These are phyloP conservation scores for Asteroscopus sphinx DNA, from an alignment of 2,888 invertebrate species.

Conservation along the genomic window DNA sequence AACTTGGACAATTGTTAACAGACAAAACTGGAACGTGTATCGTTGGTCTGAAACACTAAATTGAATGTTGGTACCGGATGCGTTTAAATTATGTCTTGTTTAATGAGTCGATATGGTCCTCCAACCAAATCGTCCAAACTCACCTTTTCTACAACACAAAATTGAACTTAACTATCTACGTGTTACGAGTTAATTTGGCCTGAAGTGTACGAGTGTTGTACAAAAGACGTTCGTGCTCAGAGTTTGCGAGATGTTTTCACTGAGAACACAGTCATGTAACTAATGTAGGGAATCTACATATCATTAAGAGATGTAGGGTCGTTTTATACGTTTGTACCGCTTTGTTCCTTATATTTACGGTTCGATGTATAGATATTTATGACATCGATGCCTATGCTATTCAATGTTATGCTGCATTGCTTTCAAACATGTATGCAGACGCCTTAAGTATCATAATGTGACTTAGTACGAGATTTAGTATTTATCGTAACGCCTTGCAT, in stretches of 20 bases:
- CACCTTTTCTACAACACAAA: conserved; percentile 23
- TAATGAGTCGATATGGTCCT: conserved; percentile 83
- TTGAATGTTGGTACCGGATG: conserved; percentile 61
- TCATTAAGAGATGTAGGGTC: conserved; percentile 89
- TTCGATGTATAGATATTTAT: conserved; percentile 84
- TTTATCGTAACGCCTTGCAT: conserved; percentile 51
- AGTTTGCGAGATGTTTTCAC: conserved; percentile 88
- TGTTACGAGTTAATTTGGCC: conserved; percentile 56
- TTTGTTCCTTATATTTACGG: conserved; percentile 88
- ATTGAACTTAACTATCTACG: conserved; percentile 19
- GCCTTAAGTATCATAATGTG: conserved; percentile 80
- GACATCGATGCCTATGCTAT: conserved; percentile 76
- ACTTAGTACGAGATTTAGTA: conserved; percentile 42
- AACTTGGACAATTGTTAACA: conserved; percentile 55
- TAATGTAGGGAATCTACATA: conserved; percentile 89
- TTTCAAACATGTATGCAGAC: conserved; percentile 74
- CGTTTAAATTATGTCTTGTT: conserved; percentile 89
- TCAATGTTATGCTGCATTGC: conserved; percentile 70
- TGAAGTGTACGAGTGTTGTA: conserved; percentile 51
- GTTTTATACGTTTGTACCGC: conserved; percentile 87
- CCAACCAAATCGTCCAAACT: conserved; percentile 58
- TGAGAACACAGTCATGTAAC: conserved; percentile 89
- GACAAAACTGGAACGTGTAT: conserved; percentile 66
- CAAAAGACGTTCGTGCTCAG: conserved; percentile 31
- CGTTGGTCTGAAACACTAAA: conserved; percentile 63